These are phyloP conservation scores for Dione vanillae DNA, from an alignment of 2,888 invertebrate species.

Conservation along the genomic window DNA sequence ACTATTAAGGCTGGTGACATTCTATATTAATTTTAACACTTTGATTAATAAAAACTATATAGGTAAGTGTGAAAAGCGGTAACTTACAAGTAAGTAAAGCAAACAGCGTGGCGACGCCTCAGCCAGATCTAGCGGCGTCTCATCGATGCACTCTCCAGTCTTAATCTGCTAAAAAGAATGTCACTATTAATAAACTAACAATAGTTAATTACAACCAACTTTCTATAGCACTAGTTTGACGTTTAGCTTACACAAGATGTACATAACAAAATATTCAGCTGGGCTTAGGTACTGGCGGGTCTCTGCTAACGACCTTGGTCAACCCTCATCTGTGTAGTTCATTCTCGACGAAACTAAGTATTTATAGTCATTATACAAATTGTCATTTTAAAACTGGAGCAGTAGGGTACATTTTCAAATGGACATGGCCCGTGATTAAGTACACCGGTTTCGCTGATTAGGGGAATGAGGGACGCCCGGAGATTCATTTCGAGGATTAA, in stretches of 20 bases:
- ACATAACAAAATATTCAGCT: slow-evolving; percentile 37
- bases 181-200: slow-evolving; percentile 7
- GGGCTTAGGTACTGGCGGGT: slow-evolving; percentile 57
- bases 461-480: slow-evolving; percentile 34
- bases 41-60: too few species aligned
- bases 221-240: neutral
- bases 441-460: slow-evolving; percentile 46
- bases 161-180: slow-evolving; percentile 62
- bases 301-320: slow-evolving; percentile 75
- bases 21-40: neutral
- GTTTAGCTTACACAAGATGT: neutral
- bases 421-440: slow-evolving; percentile 32
- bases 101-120: slow-evolving; percentile 72
- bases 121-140: slow-evolving; percentile 63
- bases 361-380: slow-evolving; percentile 27
- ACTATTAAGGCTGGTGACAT: neutral
- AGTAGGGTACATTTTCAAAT: slow-evolving; percentile 29
- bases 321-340: slow-evolving; percentile 63
- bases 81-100: slow-evolving; percentile 70
- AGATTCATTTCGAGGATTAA: slow-evolving; percentile 41
- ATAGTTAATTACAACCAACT: neutral
- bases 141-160: slow-evolving; percentile 71
- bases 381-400: slow-evolving; percentile 31
- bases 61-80: neutral
- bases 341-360: slow-evolving; percentile 34